Evolutionary conservation across 2,113 vertebrate species (phyloP), one percentile per base, ranked within the genome.

Genomic region (Malurus elegans): DNA sequence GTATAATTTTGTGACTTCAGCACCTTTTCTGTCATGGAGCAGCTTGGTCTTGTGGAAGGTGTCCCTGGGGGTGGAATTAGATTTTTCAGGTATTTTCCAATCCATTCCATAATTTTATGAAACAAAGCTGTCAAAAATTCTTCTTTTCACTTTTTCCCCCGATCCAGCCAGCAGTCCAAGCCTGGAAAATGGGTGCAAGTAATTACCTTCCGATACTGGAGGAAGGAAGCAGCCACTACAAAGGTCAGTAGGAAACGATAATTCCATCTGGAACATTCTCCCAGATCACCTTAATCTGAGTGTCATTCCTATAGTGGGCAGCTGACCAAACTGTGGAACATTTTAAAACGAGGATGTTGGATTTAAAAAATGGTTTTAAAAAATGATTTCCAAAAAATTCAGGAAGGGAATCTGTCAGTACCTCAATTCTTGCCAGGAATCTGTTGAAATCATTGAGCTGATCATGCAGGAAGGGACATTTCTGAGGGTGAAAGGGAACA

Each of bases 131-230:
- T 14, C 62, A 82, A 51, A 31, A 83, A 8, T 32, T 70, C 10
- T 28, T 76, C 42, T 96, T 72, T 24, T 61, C 45, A 24, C 18
- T 15, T 56, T 19, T 2, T 17, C 4, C 17, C 54, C 38, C 21
- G 45, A 50, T 66, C 29, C 38, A 38, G 38, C 38, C 38, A 38
- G 38, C 38, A 38, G 38, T 38, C 38, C 38, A 38, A 38, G 38
- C 38, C 38, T 98, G 99, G 97, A 98, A 97, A 97, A 98, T 99
- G 98, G 60, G 97, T 38, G 98, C 98, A 0, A 99, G 99, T 36
- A 97, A 98, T 58, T 99, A 99, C 96, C 97, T 99, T 60, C 50
- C 94, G 1, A 96, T 98, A 4, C 90, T 99, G 81, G 96, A 98
- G 89, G 94, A 97, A 65, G 98, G 92, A 96, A 97, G 93, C 79